Evolutionary conservation across 2,113 vertebrate genomes (phyloP).

Genomic region (Ceyx margarethae): DNA sequence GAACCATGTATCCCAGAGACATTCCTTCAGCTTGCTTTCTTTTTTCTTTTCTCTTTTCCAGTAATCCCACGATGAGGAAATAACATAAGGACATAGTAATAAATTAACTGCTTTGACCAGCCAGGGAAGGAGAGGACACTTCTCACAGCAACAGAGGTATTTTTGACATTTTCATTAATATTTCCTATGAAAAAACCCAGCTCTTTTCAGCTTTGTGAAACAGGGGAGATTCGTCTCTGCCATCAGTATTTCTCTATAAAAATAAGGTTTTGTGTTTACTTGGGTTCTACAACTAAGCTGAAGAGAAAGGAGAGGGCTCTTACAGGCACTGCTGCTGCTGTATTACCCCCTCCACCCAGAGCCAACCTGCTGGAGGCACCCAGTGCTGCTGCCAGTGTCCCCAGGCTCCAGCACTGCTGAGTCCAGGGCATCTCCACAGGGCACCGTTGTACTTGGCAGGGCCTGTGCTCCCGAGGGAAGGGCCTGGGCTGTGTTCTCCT

Average conservation of each 20-base stretch:
- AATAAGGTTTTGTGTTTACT: constrained; percentile 64
- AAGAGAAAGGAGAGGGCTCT: constrained; percentile 54
- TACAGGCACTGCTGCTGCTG: constrained; percentile 9
- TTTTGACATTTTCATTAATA: constrained; percentile 57
- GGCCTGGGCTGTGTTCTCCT: not conserved
- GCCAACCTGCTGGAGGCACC: not conserved
- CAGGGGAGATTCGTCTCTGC: constrained; percentile 44
- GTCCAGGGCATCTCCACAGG: not conserved
- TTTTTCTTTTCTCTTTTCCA: not conserved
- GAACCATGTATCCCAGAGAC: not conserved
- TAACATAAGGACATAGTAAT: constrained; percentile 30
- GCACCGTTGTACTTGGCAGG: not conserved
- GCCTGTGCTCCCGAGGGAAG: not conserved
- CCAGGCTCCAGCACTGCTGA: constrained; percentile 7
- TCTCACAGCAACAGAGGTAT: constrained; percentile 65
- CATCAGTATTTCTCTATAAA: constrained; percentile 66
- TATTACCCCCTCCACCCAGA: constrained; percentile 22
- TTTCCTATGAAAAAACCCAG: constrained; percentile 42
- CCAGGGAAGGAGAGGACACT: constrained; percentile 7
- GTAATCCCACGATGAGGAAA: not conserved
- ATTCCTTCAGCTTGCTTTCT: not conserved
- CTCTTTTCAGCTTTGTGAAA: constrained; percentile 40
- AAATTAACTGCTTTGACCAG: constrained; percentile 50
- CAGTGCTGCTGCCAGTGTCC: constrained; percentile 14
- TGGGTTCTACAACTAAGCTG: constrained; percentile 60